These are phyloP conservation scores for Puntigrus tetrazona DNA, from an alignment of 2,113 vertebrate genomes.

Conservation along the genomic window DNA sequence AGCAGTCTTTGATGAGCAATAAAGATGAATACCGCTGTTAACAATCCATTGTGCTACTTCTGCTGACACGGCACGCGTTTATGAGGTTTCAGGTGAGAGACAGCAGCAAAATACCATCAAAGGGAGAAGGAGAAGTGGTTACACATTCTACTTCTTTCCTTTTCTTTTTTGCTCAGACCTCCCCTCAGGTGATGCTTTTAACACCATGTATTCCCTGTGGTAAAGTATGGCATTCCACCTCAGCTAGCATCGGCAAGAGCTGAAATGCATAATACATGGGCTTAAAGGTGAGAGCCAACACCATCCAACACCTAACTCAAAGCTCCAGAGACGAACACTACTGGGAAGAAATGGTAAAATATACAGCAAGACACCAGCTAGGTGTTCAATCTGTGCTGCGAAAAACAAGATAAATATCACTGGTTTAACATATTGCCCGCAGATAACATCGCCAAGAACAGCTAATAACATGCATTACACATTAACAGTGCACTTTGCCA, in stretches of 20 bases:
- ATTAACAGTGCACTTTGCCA: background rate
- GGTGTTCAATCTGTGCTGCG: background rate
- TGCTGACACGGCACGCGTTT: background rate
- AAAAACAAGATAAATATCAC: conserved; percentile 21
- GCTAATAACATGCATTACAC: conserved; percentile 12
- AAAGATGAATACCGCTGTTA: background rate
- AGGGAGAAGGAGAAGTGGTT: background rate
- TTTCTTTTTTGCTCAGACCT: background rate
- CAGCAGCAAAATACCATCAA: conserved; percentile 14
- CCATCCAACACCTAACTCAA: conserved; percentile 26
- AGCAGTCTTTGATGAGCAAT: conserved; percentile 20
- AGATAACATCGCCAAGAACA: background rate
- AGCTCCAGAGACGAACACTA: conserved; percentile 59
- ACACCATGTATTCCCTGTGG: conserved; percentile 52
- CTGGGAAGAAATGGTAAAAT: conserved; percentile 47
- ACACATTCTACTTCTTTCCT: background rate
- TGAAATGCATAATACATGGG: conserved; percentile 68
- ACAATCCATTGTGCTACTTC: background rate
- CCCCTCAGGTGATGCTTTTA: conserved; percentile 11
- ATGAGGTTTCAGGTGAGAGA: conserved; percentile 12
- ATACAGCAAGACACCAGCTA: background rate
- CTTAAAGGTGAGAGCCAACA: conserved; percentile 11
- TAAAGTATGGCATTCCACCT: conserved; percentile 62
- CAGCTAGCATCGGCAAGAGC: conserved; percentile 58
- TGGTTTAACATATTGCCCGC: background rate